Conservation (phyloP, 2,888 invertebrate genomes). For the Drosophila sordidula region DNA sequence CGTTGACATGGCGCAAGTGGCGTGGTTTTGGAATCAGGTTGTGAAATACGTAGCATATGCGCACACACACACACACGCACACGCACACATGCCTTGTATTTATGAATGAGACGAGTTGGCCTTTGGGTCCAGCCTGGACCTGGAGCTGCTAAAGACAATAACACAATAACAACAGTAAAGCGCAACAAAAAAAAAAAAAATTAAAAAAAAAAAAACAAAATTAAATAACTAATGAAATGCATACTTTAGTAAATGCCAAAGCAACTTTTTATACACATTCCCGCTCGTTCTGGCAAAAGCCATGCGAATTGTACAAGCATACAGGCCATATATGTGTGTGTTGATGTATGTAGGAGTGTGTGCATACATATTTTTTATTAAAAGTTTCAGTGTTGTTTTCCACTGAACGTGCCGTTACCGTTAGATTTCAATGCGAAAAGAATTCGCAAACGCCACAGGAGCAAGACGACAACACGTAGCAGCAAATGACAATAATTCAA, state of each 20-base stretch:
- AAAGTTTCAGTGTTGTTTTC: slow-evolving; percentile 18
- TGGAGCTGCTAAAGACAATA: slow-evolving; percentile 31
- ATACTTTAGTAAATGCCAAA: slow-evolving; percentile 62
- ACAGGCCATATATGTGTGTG: neutral
- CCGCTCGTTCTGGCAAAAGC: slow-evolving; percentile 36
- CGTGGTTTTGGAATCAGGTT: slow-evolving; percentile 69
- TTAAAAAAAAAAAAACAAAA: slow-evolving; percentile 7
- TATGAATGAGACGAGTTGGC: slow-evolving; percentile 64
- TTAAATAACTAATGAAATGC: slow-evolving; percentile 46
- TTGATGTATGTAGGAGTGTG: slow-evolving; percentile 8
- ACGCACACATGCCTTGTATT: slow-evolving; percentile 36
- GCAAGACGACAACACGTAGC: slow-evolving; percentile 41
- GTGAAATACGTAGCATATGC: slow-evolving; percentile 66
- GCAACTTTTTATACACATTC: slow-evolving; percentile 49
- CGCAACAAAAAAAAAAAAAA: slow-evolving; percentile 11
- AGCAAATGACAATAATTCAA: neutral
- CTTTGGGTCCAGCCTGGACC: slow-evolving; percentile 19
- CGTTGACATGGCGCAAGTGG: slow-evolving; percentile 77
- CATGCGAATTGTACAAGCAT: slow-evolving; percentile 7
- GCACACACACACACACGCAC: slow-evolving; percentile 1
- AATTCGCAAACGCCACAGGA: slow-evolving; percentile 13
- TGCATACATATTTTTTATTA: neutral
- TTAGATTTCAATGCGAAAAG: slow-evolving; percentile 43
- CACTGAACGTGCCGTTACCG: slow-evolving; percentile 55
- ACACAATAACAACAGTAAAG: slow-evolving; percentile 28